These are phyloP conservation scores for Aphyosemion australe DNA, from an alignment of 2,113 vertebrate genomes.

Conservation along the genomic window DNA sequence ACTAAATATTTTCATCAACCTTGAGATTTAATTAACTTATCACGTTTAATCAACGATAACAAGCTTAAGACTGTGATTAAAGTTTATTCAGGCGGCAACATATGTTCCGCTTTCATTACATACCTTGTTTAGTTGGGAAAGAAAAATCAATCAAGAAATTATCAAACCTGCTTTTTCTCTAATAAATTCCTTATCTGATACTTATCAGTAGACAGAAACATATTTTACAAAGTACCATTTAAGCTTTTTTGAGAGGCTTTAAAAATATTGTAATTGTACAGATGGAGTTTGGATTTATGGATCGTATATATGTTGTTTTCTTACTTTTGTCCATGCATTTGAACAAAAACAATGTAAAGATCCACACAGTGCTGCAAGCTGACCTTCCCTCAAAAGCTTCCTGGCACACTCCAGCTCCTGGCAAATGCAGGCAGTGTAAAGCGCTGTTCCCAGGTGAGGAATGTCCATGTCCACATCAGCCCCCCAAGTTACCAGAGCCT, in stretches of 20 bases:
- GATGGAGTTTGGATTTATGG: background rate
- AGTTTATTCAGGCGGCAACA: background rate
- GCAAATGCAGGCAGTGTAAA: conserved; percentile 89
- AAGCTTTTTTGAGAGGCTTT: background rate
- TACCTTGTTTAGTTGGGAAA: background rate
- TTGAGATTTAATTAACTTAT: background rate
- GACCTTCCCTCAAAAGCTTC: conserved; percentile 92
- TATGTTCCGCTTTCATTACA: background rate
- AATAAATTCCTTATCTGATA: background rate
- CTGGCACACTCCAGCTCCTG: conserved; percentile 88
- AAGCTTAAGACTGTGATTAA: background rate
- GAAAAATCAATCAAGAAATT: background rate
- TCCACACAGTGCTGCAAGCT: conserved; percentile 27
- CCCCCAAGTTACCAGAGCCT: conserved; percentile 89
- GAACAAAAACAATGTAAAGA: conserved; percentile 30
- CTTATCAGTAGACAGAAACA: no score
- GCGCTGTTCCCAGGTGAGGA: conserved; percentile 91
- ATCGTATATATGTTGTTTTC: background rate
- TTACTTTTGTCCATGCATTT: background rate
- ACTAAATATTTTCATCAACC: background rate
- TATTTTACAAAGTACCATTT: no score
- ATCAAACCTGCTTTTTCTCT: background rate
- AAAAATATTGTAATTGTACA: background rate
- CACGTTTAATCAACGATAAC: background rate
- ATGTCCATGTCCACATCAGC: conserved; percentile 92